Conservation (phyloP, 2,113 vertebrate species). For the Lampris megalopsis region DNA sequence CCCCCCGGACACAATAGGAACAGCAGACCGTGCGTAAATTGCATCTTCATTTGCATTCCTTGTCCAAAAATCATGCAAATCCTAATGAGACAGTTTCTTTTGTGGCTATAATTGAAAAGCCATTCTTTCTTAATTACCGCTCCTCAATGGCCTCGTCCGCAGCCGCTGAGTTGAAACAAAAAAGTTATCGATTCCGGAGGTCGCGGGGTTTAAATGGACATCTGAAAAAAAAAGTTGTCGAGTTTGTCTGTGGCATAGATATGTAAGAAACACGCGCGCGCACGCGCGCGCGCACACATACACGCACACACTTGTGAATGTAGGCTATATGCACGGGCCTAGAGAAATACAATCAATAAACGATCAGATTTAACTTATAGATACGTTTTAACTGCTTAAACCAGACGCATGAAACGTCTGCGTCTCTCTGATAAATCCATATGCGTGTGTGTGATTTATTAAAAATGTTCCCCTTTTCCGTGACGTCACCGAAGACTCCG, state of each 20-base stretch:
- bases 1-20: slow-evolving; percentile 77
- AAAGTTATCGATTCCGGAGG: slow-evolving; percentile 75
- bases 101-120: slow-evolving; percentile 82
- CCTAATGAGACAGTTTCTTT: slow-evolving; percentile 83
- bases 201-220: slow-evolving; percentile 62
- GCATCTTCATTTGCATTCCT: slow-evolving; percentile 85
- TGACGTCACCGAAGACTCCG: too few relatives aligned
- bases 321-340: not conserved
- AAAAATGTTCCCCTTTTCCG: not conserved
- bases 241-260: not conserved
- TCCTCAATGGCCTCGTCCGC: slow-evolving; percentile 75
- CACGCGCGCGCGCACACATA: too few relatives aligned
- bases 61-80: slow-evolving; percentile 82
- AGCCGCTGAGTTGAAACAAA: slow-evolving; percentile 80
- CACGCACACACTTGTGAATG: not conserved
- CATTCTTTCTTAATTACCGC: slow-evolving; percentile 82
- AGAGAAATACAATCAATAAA: not conserved
- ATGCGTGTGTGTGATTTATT: not conserved
- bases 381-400: slow-evolving; percentile 6
- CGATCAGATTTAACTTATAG: slow-evolving; percentile 18
- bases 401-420: not conserved
- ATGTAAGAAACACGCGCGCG: too few relatives aligned
- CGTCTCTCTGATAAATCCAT: not conserved
- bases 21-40: slow-evolving; percentile 83
- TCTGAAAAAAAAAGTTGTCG: slow-evolving; percentile 48